phyloP scores from a whole-genome alignment of 1,140 invertebrate species.

The Elymnias hypermnestra region DNA sequence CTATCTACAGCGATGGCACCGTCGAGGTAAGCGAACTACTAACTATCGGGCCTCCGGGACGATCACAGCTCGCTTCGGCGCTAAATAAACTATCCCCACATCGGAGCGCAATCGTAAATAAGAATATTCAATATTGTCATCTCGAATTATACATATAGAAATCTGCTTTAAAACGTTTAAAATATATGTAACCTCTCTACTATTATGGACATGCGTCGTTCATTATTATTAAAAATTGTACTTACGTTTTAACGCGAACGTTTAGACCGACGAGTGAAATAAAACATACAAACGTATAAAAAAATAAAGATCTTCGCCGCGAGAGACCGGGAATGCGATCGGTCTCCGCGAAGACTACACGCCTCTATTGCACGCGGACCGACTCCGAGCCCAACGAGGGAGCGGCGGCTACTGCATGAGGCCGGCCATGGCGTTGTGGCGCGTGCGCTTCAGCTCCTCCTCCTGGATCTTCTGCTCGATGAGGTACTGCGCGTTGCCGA shows the following conservation, averaged over 20 bases:
- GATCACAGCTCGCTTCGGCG: constrained; percentile 49
- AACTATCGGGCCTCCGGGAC: too few relatives aligned
- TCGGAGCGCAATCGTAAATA: constrained; percentile 61
- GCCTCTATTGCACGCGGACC: background rate
- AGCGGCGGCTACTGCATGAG: constrained; percentile 77
- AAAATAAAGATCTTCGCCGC: constrained; percentile 71
- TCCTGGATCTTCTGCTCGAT: constrained; percentile 97
- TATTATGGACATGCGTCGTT: constrained; percentile 64
- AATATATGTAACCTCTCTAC: constrained; percentile 62
- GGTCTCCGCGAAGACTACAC: constrained; percentile 25
- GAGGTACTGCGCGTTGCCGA: constrained; percentile 93
- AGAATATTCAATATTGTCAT: constrained; percentile 69
- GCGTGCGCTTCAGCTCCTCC: constrained; percentile 94
- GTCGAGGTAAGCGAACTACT: constrained; percentile 65
- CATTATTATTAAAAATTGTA: constrained; percentile 65
- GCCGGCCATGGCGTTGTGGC: constrained; percentile 88
- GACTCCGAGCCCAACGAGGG: background rate
- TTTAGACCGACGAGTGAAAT: constrained; percentile 64
- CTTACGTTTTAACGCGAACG: constrained; percentile 57
- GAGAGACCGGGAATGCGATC: constrained; percentile 67
- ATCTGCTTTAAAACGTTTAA: constrained; percentile 69
- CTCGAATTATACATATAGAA: constrained; percentile 70
- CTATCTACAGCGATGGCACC: constrained; percentile 50
- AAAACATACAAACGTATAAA: constrained; percentile 67
- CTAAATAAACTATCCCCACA: constrained; percentile 42